Evolutionary conservation across 2,797 vertebrate species (phyloP), one percentile per base, ranked within the genome.

Genomic region (Rallus crepitans): DNA sequence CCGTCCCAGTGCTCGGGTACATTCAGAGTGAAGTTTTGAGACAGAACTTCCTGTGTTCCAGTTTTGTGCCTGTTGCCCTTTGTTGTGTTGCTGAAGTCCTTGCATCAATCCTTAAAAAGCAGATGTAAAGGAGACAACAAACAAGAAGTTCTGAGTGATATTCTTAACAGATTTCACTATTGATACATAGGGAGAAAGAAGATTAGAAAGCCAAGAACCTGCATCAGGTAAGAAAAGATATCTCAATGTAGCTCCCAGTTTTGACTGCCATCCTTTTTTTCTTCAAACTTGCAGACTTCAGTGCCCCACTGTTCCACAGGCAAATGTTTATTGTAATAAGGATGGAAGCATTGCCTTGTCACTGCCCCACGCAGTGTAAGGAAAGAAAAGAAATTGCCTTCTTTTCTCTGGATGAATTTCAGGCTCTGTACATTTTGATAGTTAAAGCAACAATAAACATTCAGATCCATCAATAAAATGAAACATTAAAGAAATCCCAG

Each of bases 381-480:
- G 83, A 94, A 94, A 87, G 85, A 93, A 90, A 95, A 95, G 40
- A 95, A 89, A 87, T 75, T 0, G 2, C 31, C 11, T 66, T 72
- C 24, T 83, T 93, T 90, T 77, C 81, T 89, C 90, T 87, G 90
- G 83, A 82, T 70, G 50, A 60, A 73, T 93, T 94, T 87, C 92
- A 94, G 68, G 30, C 68, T 89, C 75, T 50, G 28, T 90, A 77
- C 8, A 6, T 90, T 96, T 94, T 96, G 83, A 85, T 90, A 96
- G 89, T 92, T 95, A 80, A 95, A 96, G 77, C 71, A 96, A 94
- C 73, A 95, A 85, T 64, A 96, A 96, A 93, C 78, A 93, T 77
- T 87, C 75, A 90, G 71, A 73, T 52, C 30, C 55, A 30, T 77
- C 89, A 80, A 77, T 94, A 86, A 96, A 96, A 90, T 21, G 23